These are phyloP conservation scores for Alauda arvensis DNA, from an alignment of 2,797 vertebrate species.

Conservation along the genomic window DNA sequence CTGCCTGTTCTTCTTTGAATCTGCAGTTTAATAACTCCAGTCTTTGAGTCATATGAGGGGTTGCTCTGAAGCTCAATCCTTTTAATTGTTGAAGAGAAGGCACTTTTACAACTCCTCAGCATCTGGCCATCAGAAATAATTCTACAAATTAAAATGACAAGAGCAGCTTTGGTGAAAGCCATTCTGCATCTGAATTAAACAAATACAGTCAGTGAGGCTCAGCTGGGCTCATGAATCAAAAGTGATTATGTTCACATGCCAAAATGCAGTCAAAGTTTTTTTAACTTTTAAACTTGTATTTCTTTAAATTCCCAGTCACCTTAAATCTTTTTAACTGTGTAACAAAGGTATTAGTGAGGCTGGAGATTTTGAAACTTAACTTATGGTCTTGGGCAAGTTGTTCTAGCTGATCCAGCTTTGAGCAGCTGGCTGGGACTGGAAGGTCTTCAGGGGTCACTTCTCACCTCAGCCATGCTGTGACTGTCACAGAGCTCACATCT, in stretches of 20 bases:
- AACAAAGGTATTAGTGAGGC: background rate
- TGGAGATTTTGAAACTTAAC: background rate
- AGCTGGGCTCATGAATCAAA: background rate
- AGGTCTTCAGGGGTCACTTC: background rate
- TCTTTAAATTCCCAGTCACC: background rate
- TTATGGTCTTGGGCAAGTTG: background rate
- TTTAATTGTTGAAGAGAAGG: constrained; percentile 2
- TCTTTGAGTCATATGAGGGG: background rate
- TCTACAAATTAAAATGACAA: background rate
- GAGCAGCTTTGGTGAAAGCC: background rate
- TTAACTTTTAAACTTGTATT: background rate
- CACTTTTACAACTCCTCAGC: background rate
- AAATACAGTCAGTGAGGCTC: background rate
- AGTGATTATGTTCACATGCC: background rate
- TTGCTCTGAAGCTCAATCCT: background rate
- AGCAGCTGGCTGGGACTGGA: background rate
- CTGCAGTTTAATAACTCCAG: background rate
- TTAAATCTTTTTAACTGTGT: background rate
- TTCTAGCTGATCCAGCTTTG: background rate
- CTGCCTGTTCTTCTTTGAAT: background rate
- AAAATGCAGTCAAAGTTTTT: background rate
- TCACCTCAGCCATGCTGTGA: background rate
- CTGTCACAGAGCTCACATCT: background rate
- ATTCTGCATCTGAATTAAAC: background rate
- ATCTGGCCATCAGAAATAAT: constrained; percentile 13